Evolutionary conservation across 2,113 vertebrate species (phyloP), one percentile per base, ranked within the genome.

Genomic region (Amblyopsis rosae): DNA sequence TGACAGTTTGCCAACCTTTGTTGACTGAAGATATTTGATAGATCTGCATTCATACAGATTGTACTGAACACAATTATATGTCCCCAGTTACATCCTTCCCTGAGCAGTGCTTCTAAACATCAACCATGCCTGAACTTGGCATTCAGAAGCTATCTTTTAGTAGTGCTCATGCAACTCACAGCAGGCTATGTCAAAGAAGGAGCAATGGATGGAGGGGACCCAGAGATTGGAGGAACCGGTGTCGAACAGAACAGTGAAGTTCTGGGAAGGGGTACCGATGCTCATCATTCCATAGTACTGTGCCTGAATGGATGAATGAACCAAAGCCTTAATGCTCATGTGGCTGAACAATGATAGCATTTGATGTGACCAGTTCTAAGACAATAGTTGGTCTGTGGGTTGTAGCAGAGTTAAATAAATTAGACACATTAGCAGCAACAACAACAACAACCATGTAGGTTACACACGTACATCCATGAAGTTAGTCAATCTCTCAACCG

Each of bases 141-240:
- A 41, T 41, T 41, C 35, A 41, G 35, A 41, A 41, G 35, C 35
- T 41, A 41, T 26, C 5, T 6, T 41, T 5, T 41, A 6, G 5
- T 41, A 55, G 32, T 50, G 3, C 10, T 4, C 4, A 19, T 4
- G 26, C 54, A 33, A 86, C 95, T 95, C 84, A 97, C 95, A 96
- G 90, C 95, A 96, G 47, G 95, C 95, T 6, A 94, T 0, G 13
- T 96, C 91, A 0, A 93, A 50, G 81, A 93, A 89, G 69, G 77
- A 87, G 77, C 96, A 96, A 76, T 87, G 89, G 10, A 82, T 77
- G n/a, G 95, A 96, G 0, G 96, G 95, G 7, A 97, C 93, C 95
- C 96, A 97, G 59, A 96, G 89, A 72, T 96, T 95, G 71, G 95
- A 95, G 17, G 94, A 96, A 46, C 96, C 95, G 0, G 95, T 96